Evolutionary conservation across 1,140 invertebrate species (phyloP), one percentile per base, ranked within the genome.

Genomic region (Papilio dardanus): DNA sequence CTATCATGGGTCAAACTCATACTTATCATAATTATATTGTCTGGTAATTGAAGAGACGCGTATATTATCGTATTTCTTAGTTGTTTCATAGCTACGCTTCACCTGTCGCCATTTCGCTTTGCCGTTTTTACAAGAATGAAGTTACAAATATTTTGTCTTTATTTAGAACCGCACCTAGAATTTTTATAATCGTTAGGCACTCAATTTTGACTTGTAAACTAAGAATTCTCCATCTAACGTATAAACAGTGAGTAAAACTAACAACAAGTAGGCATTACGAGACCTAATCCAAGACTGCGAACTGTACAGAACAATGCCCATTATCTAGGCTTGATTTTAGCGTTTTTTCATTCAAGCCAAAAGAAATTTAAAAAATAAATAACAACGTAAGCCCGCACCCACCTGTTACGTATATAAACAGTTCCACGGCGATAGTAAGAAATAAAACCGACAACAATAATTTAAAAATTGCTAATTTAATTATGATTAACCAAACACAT

Each of bases 341-440:
- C 74, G 75, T 76, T 74, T 78, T 79, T 78, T 71, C 24, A 42
- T 24, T 33, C 16, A 71, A 79, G 68, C 76, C 74, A 68, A 69
- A 76, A 73, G 67, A 19, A 58, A 80, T 79, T 81, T 81, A 73
- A 83, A 78, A 85, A 83, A 85, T 83, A 85, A 87, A 83, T 80
- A 65, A 68, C 66, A 77, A 69, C 30, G 33, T 65, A 28, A 50
- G 66, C 67, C 30, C 65, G 31, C 33, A 67, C 6, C 73, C 76
- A 78, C 76, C 78, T 78, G 78, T 68, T 66, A 46, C 40, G 67
- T 69, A 46, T 33, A 35, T 68, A 74, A 74, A 74, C 50, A 74
- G 8, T 66, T 24, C 37, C 54, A 71, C n/a, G 50, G 2, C 8
- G 42, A 7, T 19, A 21, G 28, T 35, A 46, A 54, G 65, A 67